These are phyloP conservation scores for Bradypodion ventrale DNA, from an alignment of 2,797 vertebrate genomes.

Conservation along the genomic window DNA sequence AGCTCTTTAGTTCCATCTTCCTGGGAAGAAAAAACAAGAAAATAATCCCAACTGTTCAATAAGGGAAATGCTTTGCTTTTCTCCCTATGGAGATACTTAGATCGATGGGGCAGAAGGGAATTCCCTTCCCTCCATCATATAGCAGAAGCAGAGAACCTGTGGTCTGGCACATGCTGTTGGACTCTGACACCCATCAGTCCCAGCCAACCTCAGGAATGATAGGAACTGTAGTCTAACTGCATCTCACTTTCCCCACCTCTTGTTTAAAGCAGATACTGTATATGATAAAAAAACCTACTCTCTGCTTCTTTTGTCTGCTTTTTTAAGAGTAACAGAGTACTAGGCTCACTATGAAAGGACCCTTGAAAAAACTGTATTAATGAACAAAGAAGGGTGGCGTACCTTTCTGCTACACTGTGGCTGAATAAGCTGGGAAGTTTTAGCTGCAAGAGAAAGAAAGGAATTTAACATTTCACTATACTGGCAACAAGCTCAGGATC, in stretches of 20 bases:
- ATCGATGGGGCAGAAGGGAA: neutral
- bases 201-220: neutral
- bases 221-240: neutral
- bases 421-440: constrained; percentile 82
- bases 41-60: neutral
- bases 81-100: no score
- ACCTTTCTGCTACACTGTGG: constrained; percentile 86
- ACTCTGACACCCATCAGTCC: neutral
- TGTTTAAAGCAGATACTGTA: neutral
- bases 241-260: neutral
- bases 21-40: constrained; percentile 63
- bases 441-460: constrained; percentile 77
- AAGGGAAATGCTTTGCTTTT: neutral
- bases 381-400: constrained; percentile 46
- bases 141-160: neutral
- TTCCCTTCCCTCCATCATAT: neutral
- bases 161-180: neutral
- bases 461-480: constrained; percentile 13
- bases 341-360: neutral
- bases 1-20: constrained; percentile 77
- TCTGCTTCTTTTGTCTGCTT: neutral
- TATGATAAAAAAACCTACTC: neutral
- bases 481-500: neutral
- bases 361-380: neutral
- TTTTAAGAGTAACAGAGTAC: constrained; percentile 19